phyloP scores from a whole-genome alignment of 2,888 invertebrate genomes.

The Ophion obscuratus region DNA sequence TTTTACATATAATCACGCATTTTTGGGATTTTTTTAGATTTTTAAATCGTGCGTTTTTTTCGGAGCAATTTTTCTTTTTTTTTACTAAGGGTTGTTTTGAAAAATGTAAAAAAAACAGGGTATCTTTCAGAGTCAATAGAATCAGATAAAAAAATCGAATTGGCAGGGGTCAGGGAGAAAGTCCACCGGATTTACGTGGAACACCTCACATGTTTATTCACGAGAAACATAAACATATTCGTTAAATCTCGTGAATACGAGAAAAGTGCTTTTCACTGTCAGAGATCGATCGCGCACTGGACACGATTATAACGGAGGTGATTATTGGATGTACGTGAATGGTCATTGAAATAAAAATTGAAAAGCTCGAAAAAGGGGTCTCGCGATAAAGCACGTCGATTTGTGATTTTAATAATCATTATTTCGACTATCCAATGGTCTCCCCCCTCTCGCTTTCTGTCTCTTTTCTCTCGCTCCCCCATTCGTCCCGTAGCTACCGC shows the following conservation, averaged over 20 bases:
- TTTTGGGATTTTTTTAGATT: too few species aligned
- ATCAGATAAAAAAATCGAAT: too few species aligned
- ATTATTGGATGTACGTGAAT: not conserved
- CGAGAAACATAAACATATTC: not conserved
- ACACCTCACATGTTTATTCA: not conserved
- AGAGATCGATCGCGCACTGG: not conserved
- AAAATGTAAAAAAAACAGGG: too few species aligned
- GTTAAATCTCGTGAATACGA: not conserved
- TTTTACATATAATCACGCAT: too few species aligned
- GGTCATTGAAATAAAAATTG: slow-evolving; percentile 19
- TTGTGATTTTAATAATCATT: slow-evolving; percentile 62
- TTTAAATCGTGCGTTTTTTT: too few species aligned
- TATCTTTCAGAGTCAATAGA: too few species aligned
- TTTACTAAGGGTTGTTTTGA: too few species aligned
- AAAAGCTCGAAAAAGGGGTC: slow-evolving; percentile 1
- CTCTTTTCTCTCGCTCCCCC: not conserved
- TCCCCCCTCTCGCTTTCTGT: not conserved
- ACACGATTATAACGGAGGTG: not conserved
- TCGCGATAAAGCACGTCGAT: slow-evolving; percentile 34
- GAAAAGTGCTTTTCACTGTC: not conserved
- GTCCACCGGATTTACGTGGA: too few species aligned
- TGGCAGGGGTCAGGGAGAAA: too few species aligned
- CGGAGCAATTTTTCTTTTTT: too few species aligned
- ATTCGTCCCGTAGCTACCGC: slow-evolving; percentile 38
- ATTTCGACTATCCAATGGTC: slow-evolving; percentile 42